Conservation (phyloP, 2,888 invertebrate genomes). For the Chymomyza procnemis region DNA sequence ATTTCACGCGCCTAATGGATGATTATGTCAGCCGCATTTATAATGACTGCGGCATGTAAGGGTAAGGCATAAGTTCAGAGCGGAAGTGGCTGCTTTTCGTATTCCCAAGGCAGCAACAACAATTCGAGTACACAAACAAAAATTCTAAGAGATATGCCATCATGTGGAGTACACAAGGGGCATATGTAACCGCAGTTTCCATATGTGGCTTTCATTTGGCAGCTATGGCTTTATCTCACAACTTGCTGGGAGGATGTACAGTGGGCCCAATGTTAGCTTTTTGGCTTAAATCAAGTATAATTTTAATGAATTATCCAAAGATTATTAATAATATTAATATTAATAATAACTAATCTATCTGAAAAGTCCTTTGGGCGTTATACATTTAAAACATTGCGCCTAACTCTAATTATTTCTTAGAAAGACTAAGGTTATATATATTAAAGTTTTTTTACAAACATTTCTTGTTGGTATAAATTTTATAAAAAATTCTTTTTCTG, state of each 20-base stretch:
- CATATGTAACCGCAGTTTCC: slow-evolving; percentile 31
- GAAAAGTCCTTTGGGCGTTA: too few relatives aligned
- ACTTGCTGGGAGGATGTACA: not conserved
- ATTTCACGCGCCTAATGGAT: slow-evolving; percentile 33
- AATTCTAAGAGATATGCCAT: slow-evolving; percentile 6
- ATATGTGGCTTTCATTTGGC: not conserved
- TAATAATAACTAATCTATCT: too few relatives aligned
- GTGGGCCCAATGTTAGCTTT: not conserved
- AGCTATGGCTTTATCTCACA: not conserved
- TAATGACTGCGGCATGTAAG: not conserved
- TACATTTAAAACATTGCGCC: too few relatives aligned
- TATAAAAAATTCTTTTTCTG: too few relatives aligned
- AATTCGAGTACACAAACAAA: slow-evolving; percentile 3
- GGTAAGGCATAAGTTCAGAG: not conserved
- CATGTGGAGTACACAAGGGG: slow-evolving; percentile 23
- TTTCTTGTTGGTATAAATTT: too few relatives aligned
- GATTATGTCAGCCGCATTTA: slow-evolving; percentile 8
- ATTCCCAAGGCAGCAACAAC: not conserved
- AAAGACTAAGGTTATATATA: too few relatives aligned
- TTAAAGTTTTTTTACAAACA: too few relatives aligned
- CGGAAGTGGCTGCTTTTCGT: not conserved
- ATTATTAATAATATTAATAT: too few relatives aligned
- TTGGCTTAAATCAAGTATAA: too few relatives aligned
- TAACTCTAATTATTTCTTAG: too few relatives aligned
- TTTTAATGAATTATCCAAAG: too few relatives aligned